Percentiles rank a stretch among this genome's conserved stretches.
Conservation (phyloP, 1,140 invertebrate species). For the Temnothorax curvispinosus region DNA sequence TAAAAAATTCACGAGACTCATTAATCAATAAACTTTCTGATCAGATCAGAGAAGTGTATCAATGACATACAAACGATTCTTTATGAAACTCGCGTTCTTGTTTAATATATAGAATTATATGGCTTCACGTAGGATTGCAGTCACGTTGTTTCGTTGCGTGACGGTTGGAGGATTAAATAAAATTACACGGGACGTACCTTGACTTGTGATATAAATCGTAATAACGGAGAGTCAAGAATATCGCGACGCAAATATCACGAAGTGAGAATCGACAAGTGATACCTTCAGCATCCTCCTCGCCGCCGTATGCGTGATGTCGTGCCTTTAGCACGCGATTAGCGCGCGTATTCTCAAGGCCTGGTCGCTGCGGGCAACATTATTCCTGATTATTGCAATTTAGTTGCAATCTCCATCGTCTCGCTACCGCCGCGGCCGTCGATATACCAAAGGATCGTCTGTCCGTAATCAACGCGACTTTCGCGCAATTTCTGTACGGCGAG, state of each 20-base stretch:
- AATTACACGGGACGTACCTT: conserved; percentile 8
- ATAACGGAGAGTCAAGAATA: background rate
- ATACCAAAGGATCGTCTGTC: conserved; percentile 6
- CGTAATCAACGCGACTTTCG: conserved; percentile 34
- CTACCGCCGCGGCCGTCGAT: background rate
- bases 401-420: conserved; percentile 42
- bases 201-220: background rate
- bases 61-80: conserved; percentile 2
- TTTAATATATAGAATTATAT: background rate
- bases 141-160: background rate
- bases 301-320: conserved; percentile 55
- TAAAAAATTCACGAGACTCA: conserved; percentile 21
- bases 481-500: conserved; percentile 22
- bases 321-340: conserved; percentile 18
- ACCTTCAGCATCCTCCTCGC: conserved; percentile 14
- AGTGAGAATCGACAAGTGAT: conserved; percentile 57
- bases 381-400: conserved; percentile 49
- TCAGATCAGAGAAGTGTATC: background rate
- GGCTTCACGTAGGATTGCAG: background rate
- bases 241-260: background rate
- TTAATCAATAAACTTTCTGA: conserved; percentile 22
- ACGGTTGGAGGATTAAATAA: background rate
- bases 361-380: conserved; percentile 50
- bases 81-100: background rate
- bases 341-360: conserved; percentile 29